Evolutionary conservation across 1,140 invertebrate species (phyloP).

Genomic region (Calephelis nemesis): DNA sequence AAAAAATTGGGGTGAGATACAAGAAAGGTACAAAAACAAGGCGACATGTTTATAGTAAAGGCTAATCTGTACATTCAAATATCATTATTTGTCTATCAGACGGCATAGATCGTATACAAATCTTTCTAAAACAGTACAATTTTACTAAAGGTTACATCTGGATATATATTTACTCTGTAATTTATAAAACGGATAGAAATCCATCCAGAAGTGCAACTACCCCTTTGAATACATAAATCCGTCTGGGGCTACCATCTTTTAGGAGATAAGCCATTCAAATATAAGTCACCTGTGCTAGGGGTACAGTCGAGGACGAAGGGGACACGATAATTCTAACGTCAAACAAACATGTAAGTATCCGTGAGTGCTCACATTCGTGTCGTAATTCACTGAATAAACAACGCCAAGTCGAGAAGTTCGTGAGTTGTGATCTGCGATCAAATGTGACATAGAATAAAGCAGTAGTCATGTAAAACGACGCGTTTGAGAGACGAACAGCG

Average conservation of each 20-base stretch:
- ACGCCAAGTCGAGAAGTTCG: slow-evolving; percentile 51
- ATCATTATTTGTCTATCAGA: no score
- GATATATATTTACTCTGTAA: not conserved
- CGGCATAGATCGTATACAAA: no score
- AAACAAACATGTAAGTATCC: slow-evolving; percentile 60
- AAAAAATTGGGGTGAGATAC: no score
- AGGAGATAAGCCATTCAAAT: slow-evolving; percentile 26
- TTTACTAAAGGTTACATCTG: no score
- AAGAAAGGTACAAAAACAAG: no score
- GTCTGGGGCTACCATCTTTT: slow-evolving; percentile 14
- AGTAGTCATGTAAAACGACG: not conserved
- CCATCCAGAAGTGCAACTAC: slow-evolving; percentile 4
- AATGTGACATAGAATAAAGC: slow-evolving; percentile 2
- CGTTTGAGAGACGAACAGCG: not conserved
- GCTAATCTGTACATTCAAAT: no score
- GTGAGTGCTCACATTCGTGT: slow-evolving; percentile 42
- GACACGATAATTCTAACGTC: slow-evolving; percentile 53
- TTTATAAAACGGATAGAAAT: slow-evolving; percentile 9
- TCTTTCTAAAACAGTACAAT: no score
- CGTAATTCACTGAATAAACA: slow-evolving; percentile 69
- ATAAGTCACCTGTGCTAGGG: slow-evolving; percentile 26
- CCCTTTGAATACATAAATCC: slow-evolving; percentile 15
- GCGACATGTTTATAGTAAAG: no score
- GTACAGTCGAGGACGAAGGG: slow-evolving; percentile 26
- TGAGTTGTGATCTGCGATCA: slow-evolving; percentile 25